Base-by-base conservation (phyloP, 1,140 invertebrate species). In the Gyrodactylus bullatarudis region DNA sequence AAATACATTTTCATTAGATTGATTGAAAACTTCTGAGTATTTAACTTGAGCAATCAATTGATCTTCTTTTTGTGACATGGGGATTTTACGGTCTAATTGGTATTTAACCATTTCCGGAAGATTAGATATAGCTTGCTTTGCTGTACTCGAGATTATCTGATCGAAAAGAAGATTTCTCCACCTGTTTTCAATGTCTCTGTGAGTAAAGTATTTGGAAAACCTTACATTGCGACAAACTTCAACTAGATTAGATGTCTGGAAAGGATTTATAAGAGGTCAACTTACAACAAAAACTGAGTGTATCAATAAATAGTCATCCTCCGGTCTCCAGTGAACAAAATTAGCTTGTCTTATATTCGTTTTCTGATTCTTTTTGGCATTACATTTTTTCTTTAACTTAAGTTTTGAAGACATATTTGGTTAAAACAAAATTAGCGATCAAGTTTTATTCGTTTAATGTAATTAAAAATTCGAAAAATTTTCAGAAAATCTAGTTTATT, bases 121-220 rank as follows among this genome's bases (percentile, higher is more conserved):
- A 54, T 54, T 54, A 16, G n/a, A 54, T 16, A 54, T 54, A 54
- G 34, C 34, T 16, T 8, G 8, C 34, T n/a, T 54, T n/a, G 34
- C 8, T 54, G 34, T 54, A 54, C n/a, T 54, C n/a, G 34, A 54
- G 8, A 54, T 54, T 16, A 54, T 54, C n/a, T 20, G 20, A 20
- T 69, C 23, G 8, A 21, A 23, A 21, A 69, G 23, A 16, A 69
- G 23, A 21, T 21, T 21, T 23, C 21, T 69, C 68, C 68, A 69
- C 23, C 68, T 69, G 20, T 69, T 69, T 69, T 69, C 68, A 69
- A 69, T 69, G 23, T 69, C 68, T 69, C 21, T 69, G 1, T 69
- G 2, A 21, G 20, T 20, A 69, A 21, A 69, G 68, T 2, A 21
- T 21, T 21, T 20, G 23, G 68, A 69, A 69, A 69, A 69, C 21